Conservation (phyloP, 2,888 invertebrate species). For the Drosophila greeni region DNA sequence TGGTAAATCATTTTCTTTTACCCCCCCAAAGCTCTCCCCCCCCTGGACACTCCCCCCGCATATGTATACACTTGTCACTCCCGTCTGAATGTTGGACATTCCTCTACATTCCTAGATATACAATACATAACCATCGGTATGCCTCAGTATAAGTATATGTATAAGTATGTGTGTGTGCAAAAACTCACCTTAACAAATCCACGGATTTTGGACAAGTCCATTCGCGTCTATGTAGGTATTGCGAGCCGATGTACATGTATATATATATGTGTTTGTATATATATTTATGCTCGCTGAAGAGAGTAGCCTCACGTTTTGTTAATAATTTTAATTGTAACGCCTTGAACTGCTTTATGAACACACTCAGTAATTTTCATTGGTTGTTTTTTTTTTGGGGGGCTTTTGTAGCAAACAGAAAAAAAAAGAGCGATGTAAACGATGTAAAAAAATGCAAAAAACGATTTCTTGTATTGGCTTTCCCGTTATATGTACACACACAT, state of each 20-base stretch:
- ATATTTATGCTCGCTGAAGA: slow-evolving; percentile 3
- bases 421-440: slow-evolving; percentile 32
- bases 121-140: slow-evolving; percentile 14
- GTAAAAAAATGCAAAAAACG: slow-evolving; percentile 55
- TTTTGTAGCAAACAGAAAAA: slow-evolving; percentile 58
- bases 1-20: slow-evolving; percentile 1
- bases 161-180: not conserved
- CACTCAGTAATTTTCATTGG: slow-evolving; percentile 46
- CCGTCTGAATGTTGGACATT: slow-evolving; percentile 6
- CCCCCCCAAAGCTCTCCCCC: no score
- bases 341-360: slow-evolving; percentile 55
- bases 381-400: slow-evolving; percentile 13
- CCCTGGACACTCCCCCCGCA: not conserved
- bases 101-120: slow-evolving; percentile 13
- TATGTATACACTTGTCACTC: slow-evolving; percentile 14
- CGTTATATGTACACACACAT: slow-evolving; percentile 23
- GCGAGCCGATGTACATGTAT: not conserved
- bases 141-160: not conserved
- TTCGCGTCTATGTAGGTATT: slow-evolving; percentile 2
- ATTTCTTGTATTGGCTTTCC: slow-evolving; percentile 30
- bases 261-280: slow-evolving; percentile 2
- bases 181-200: slow-evolving; percentile 15
- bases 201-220: slow-evolving; percentile 8
- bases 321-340: slow-evolving; percentile 15
- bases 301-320: slow-evolving; percentile 9